A percentile compares a stretch with the other conserved stretches of the same genome.
phyloP scores from a whole-genome alignment of 37 sponge, comb jelly and placozoan genomes.

The Aplysina aerophoba region DNA sequence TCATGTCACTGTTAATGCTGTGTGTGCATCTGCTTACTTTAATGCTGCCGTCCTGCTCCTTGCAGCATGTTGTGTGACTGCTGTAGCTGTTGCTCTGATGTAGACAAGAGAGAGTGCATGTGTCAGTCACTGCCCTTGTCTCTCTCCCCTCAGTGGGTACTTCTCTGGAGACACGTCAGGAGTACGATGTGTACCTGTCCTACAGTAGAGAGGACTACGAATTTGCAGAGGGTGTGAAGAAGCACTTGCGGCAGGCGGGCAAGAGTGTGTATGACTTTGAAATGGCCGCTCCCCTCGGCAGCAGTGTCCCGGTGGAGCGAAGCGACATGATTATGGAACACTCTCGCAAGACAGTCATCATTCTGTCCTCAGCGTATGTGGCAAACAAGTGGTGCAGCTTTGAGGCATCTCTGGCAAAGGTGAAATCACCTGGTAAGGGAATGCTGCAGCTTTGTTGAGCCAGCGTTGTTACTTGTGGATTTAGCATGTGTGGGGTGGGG shows the following conservation, averaged over 20 bases:
- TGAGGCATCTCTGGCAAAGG: constrained; percentile 59
- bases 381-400: constrained; percentile 56
- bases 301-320: constrained; percentile 43
- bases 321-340: constrained; percentile 67
- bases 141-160: no score
- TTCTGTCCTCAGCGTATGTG: constrained; percentile 68
- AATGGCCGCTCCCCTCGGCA: constrained; percentile 22
- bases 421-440: constrained; percentile 51
- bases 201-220: constrained; percentile 58
- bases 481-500: neutral
- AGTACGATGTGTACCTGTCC: constrained; percentile 67
- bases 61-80: no score
- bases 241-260: neutral
- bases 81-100: no score
- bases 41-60: no score
- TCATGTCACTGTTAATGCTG: no score
- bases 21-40: no score
- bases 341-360: constrained; percentile 61
- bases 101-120: no score
- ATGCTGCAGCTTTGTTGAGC: neutral
- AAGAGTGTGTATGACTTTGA: constrained; percentile 15
- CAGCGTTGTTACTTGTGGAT: neutral
- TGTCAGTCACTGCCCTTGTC: no score
- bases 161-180: neutral
- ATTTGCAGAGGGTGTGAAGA: constrained; percentile 62